Base-by-base conservation (phyloP, 2,888 invertebrate species). In the Erannis defoliaria region DNA sequence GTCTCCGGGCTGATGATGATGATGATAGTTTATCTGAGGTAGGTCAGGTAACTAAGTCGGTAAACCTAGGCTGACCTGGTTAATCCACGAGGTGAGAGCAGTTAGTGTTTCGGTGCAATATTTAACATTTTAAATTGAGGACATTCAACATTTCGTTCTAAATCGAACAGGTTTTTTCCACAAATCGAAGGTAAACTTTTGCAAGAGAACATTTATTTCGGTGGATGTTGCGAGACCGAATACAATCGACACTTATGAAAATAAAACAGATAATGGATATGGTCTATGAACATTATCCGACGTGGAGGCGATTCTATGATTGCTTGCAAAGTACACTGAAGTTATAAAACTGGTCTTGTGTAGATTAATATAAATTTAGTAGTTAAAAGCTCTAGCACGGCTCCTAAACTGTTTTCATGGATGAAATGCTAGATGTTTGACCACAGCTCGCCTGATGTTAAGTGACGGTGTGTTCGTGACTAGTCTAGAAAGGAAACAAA, bases 81-180 rank as follows among this genome's bases (percentile, higher is more conserved):
- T 56, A 49, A 43, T 45, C 18, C 9, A 5, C 35, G 37, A 29
- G 56, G 62, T 29, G 62, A 57, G 56, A 57, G 45, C 55, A 53
- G 56, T 53, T 53, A 53, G 43, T 51, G 31, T 53, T 53, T 57
- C 33, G 56, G 62, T 51, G 61, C 56, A 62, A 57, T 53, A 57
- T 62, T 62, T 62, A 62, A 56, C 62, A 62, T 62, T 56, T 62
- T 8, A 51, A 19, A 55, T 46, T 48, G 62, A 61, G 61, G 46
- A 50, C 45, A 43, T 46, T 55, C 51, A 57, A 53, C 61, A 37
- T 57, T 56, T 62, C 56, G 53, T 57, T 56, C 56, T 62, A 56
- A 51, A 55, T 43, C 55, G 45, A 57, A 48, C 56, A 40, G 55
- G 51, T 62, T 62, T 62, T 55, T 50, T 51, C 53, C 40, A 48